Evolutionary conservation across 2,797 vertebrate genomes (phyloP).

Genomic region (Phalanger gymnotis): DNA sequence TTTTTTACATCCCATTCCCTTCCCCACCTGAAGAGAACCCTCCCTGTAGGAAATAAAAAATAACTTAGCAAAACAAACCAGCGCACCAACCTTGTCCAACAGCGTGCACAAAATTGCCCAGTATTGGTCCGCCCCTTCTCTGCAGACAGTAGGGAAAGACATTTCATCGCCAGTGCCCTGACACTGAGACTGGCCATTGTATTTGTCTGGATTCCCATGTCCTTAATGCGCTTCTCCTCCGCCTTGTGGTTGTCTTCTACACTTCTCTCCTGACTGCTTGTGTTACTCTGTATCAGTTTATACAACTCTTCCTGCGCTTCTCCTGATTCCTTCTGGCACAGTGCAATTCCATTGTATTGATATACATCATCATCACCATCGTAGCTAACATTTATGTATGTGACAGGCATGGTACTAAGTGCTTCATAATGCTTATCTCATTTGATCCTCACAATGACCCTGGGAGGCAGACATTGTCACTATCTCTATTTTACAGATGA

Average conservation of each 20-base stretch:
- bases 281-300: neutral
- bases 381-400: neutral
- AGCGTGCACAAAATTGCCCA: neutral
- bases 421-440: neutral
- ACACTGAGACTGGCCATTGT: too few species aligned
- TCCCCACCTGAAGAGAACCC: neutral
- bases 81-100: neutral
- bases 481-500: too few species aligned
- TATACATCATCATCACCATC: neutral
- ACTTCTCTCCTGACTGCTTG: neutral
- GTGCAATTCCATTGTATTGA: neutral
- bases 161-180: too few species aligned
- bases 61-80: neutral
- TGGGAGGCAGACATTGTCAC: neutral
- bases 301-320: neutral
- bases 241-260: too few species aligned
- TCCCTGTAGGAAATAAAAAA: neutral
- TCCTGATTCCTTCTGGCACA: neutral
- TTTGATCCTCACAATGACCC: too few species aligned
- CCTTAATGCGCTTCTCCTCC: neutral
- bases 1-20: neutral
- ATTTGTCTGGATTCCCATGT: too few species aligned
- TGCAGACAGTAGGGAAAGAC: neutral
- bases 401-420: too few species aligned
- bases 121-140: neutral